Percentiles rank a stretch among this genome's conserved stretches.
phyloP scores from a whole-genome alignment of 1,140 invertebrate species.

The Polypedilum vanderplanki region DNA sequence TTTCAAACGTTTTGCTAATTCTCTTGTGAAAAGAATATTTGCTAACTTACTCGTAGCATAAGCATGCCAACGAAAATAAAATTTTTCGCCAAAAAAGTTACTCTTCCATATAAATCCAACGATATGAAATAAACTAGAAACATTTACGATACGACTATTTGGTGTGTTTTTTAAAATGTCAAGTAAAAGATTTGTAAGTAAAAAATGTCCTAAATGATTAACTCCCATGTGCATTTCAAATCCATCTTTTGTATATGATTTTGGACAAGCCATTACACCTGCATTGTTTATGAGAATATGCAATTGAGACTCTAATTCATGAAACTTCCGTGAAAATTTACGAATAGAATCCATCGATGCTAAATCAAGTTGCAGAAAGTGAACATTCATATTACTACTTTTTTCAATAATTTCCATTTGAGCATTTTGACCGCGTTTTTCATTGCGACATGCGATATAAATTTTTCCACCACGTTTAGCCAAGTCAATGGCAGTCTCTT shows the following conservation, averaged over 20 bases:
- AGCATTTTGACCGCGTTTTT: conserved; percentile 55
- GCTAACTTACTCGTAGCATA: conserved; percentile 70
- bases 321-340: conserved; percentile 58
- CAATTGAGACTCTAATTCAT: conserved; percentile 57
- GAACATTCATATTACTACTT: conserved; percentile 70
- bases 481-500: conserved; percentile 67
- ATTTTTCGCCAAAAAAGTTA: conserved; percentile 58
- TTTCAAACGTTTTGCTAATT: conserved; percentile 53
- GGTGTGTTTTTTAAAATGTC: conserved; percentile 55
- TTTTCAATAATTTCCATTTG: conserved; percentile 65
- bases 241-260: conserved; percentile 55
- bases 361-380: conserved; percentile 75
- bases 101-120: conserved; percentile 59
- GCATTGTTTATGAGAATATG: conserved; percentile 72
- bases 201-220: conserved; percentile 66
- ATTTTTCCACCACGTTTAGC: conserved; percentile 68
- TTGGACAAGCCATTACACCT: conserved; percentile 48
- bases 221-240: conserved; percentile 65
- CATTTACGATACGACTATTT: conserved; percentile 66
- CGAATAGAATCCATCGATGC: conserved; percentile 69
- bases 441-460: conserved; percentile 75
- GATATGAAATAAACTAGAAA: conserved; percentile 60
- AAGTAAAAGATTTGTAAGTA: conserved; percentile 62
- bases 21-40: conserved; percentile 63
- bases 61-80: conserved; percentile 52